These are phyloP conservation scores for Toxotes lorentzi DNA, from an alignment of 2,797 vertebrate genomes.

Conservation along the genomic window DNA sequence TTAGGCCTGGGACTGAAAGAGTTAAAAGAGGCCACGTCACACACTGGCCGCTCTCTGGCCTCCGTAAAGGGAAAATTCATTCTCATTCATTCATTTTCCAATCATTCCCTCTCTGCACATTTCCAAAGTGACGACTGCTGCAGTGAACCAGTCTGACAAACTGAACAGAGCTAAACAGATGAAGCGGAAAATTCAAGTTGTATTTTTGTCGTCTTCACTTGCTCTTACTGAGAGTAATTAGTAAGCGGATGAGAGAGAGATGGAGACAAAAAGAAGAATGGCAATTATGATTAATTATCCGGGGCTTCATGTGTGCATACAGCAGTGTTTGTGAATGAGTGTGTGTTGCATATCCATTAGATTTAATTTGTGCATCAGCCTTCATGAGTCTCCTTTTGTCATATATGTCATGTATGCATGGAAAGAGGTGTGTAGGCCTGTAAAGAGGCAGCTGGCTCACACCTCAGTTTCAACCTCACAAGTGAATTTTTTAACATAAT, in stretches of 20 bases:
- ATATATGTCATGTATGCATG: neutral
- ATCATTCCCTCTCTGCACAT: neutral
- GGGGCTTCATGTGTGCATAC: neutral
- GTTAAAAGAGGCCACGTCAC: neutral
- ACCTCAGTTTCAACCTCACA: neutral
- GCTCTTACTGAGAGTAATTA: constrained; percentile 38
- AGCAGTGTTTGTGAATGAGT: neutral
- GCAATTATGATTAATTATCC: constrained; percentile 43
- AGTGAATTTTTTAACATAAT: neutral
- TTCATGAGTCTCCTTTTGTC: neutral
- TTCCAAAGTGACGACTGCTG: neutral
- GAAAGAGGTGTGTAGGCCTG: neutral
- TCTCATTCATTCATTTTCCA: neutral
- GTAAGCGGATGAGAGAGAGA: constrained; percentile 9
- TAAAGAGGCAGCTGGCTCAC: neutral
- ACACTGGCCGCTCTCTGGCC: too few species aligned
- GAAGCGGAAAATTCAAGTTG: constrained; percentile 32
- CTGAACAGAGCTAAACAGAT: constrained; percentile 2
- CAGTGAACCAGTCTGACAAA: neutral
- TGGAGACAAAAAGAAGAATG: constrained; percentile 11
- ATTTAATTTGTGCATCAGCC: constrained; percentile 5
- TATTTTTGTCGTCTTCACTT: constrained; percentile 20
- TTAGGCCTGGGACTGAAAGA: neutral
- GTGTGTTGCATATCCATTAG: neutral
- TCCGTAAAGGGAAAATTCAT: neutral